Evolutionary conservation across 1,140 invertebrate species (phyloP).

Genomic region (Tetragnatha versicolor): DNA sequence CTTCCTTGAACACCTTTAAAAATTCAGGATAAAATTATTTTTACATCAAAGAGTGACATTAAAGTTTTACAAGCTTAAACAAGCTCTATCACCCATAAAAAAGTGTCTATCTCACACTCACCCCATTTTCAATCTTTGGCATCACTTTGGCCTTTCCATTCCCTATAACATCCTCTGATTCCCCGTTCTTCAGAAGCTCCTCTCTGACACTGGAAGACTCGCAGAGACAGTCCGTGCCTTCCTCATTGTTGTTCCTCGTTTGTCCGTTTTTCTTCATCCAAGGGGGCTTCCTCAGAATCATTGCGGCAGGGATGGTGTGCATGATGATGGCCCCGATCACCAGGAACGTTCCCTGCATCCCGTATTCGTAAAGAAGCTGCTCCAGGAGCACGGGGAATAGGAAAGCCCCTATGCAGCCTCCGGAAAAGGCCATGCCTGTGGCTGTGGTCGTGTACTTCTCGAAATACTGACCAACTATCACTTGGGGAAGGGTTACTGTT

Average conservation of each 20-base stretch:
- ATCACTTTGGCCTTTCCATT: not conserved
- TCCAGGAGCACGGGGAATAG: constrained; percentile 62
- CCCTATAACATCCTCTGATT: not conserved
- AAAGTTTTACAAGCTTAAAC: too few relatives aligned
- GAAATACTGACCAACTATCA: constrained; percentile 54
- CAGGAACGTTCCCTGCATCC: constrained; percentile 66
- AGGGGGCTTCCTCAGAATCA: constrained; percentile 71
- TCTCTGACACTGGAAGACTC: too few relatives aligned
- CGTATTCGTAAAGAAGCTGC: constrained; percentile 45
- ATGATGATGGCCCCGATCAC: constrained; percentile 81
- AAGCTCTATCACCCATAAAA: not conserved
- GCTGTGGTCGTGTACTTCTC: constrained; percentile 42
- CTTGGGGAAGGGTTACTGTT: constrained; percentile 32
- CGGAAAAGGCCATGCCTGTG: constrained; percentile 60
- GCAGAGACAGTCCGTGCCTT: too few relatives aligned
- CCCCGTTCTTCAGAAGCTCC: not conserved
- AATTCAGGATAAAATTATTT: too few relatives aligned
- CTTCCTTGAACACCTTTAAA: too few relatives aligned
- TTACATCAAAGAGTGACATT: too few relatives aligned
- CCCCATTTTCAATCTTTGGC: not conserved
- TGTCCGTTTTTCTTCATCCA: constrained; percentile 20
- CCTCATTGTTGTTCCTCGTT: not conserved
- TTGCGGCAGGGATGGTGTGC: constrained; percentile 66
- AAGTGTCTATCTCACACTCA: not conserved
- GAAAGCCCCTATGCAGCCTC: constrained; percentile 63